Conservation (phyloP, 2,113 vertebrate species). For the Amia ocellicauda region DNA sequence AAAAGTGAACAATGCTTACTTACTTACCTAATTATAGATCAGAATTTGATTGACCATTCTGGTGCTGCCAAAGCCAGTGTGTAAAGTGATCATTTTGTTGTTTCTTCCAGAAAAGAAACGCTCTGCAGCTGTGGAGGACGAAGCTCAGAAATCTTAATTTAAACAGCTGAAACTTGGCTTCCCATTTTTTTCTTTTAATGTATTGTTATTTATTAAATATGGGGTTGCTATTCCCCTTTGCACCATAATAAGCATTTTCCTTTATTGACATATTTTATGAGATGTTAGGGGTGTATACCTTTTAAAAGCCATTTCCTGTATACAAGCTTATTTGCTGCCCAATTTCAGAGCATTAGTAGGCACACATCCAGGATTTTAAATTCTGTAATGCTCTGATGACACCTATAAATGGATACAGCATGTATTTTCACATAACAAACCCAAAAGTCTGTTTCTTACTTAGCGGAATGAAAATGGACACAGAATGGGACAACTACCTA, state of each 20-base stretch:
- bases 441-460: too few species aligned
- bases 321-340: not conserved
- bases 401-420: not conserved
- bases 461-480: too few species aligned
- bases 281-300: not conserved
- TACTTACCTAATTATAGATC: not conserved
- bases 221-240: conserved; percentile 34
- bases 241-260: conserved; percentile 12
- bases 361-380: not conserved
- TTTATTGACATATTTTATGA: not conserved
- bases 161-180: conserved; percentile 23
- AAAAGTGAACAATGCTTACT: too few species aligned
- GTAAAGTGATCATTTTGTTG: conserved; percentile 27
- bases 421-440: too few species aligned
- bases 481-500: too few species aligned
- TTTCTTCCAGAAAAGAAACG: conserved; percentile 31
- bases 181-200: conserved; percentile 28
- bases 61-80: conserved; percentile 20
- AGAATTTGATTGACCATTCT: not conserved
- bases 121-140: conserved; percentile 7
- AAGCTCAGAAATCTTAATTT: conserved; percentile 19
- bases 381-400: not conserved
- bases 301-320: not conserved
- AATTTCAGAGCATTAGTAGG: not conserved
- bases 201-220: conserved; percentile 51